These are phyloP conservation scores for Neosilurus hyrtlii DNA, from an alignment of 2,797 vertebrate genomes.

Conservation along the genomic window DNA sequence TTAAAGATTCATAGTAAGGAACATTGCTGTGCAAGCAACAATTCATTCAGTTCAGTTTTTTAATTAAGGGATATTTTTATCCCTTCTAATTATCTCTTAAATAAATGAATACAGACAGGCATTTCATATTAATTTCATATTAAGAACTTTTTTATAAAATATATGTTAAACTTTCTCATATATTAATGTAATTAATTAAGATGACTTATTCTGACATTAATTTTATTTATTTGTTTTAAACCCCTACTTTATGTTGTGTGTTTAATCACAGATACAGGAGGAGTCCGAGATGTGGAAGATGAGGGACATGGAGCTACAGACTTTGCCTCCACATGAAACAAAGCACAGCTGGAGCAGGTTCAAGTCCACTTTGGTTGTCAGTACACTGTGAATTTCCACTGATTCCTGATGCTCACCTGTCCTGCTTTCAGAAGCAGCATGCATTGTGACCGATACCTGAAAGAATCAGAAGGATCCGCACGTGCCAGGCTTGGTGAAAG, in stretches of 20 bases:
- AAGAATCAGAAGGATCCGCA: constrained; percentile 62
- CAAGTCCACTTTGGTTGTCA: constrained; percentile 10
- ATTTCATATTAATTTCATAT: too few species aligned
- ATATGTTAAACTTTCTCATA: not conserved
- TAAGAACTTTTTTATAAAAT: too few species aligned
- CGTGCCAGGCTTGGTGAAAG: constrained; percentile 64
- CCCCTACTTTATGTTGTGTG: not conserved
- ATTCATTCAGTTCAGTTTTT: too few species aligned
- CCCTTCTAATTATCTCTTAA: too few species aligned
- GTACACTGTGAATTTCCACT: constrained; percentile 13
- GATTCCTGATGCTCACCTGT: constrained; percentile 29
- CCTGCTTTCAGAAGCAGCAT: constrained; percentile 75
- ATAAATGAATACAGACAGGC: too few species aligned
- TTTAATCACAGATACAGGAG: constrained; percentile 76
- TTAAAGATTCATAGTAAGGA: too few species aligned
- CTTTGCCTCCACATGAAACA: constrained; percentile 42
- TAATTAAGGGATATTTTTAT: too few species aligned
- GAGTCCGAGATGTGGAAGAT: constrained; percentile 94
- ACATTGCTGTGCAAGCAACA: too few species aligned
- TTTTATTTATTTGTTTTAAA: too few species aligned
- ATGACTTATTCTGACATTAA: too few species aligned
- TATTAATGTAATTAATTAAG: too few species aligned
- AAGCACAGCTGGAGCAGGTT: constrained; percentile 65
- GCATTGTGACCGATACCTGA: constrained; percentile 87
- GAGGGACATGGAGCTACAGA: constrained; percentile 83